Percentiles rank a stretch among this genome's conserved stretches.
Conservation (phyloP, 1,140 invertebrate species). For the Drosophila lacteicornis region DNA sequence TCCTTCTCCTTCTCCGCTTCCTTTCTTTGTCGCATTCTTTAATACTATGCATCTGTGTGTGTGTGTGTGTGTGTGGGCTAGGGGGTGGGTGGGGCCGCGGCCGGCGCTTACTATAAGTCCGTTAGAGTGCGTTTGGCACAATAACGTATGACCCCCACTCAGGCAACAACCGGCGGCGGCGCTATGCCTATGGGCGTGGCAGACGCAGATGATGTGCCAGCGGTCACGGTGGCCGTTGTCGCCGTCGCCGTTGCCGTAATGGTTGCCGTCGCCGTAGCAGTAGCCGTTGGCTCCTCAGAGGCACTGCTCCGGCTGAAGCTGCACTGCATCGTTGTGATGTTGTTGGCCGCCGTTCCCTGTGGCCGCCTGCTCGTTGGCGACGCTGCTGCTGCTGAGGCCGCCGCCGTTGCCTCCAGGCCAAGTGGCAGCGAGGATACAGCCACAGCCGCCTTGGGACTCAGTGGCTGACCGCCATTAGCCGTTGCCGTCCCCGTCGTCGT, state of each 20-base stretch:
- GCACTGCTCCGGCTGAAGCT: conserved; percentile 28
- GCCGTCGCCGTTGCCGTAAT: conserved; percentile 1
- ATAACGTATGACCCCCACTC: conserved; percentile 84
- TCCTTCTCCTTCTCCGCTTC: conserved; percentile 12
- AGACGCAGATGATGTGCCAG: conserved; percentile 13
- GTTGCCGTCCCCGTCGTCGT: neutral
- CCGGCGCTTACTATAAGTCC: conserved; percentile 79
- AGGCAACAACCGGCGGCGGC: conserved; percentile 82
- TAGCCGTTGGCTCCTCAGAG: neutral
- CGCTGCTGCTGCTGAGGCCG: neutral
- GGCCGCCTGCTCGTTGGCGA: conserved; percentile 5
- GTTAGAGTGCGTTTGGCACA: conserved; percentile 80
- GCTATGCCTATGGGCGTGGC: conserved; percentile 65
- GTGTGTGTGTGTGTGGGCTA: neutral
- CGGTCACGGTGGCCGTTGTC: conserved; percentile 1
- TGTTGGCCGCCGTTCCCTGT: conserved; percentile 13
- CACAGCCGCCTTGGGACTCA: conserved; percentile 28
- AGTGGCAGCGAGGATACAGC: neutral
- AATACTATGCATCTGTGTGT: conserved; percentile 70
- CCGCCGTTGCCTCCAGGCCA: conserved; percentile 4
- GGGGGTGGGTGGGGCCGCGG: conserved; percentile 40
- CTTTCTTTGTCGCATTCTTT: conserved; percentile 34
- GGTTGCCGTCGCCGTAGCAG: conserved; percentile 16
- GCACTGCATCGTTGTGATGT: conserved; percentile 60
- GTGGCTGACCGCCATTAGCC: conserved; percentile 13